Base-by-base conservation (phyloP, 2,888 invertebrate species). In the Stenodema calcarata region DNA sequence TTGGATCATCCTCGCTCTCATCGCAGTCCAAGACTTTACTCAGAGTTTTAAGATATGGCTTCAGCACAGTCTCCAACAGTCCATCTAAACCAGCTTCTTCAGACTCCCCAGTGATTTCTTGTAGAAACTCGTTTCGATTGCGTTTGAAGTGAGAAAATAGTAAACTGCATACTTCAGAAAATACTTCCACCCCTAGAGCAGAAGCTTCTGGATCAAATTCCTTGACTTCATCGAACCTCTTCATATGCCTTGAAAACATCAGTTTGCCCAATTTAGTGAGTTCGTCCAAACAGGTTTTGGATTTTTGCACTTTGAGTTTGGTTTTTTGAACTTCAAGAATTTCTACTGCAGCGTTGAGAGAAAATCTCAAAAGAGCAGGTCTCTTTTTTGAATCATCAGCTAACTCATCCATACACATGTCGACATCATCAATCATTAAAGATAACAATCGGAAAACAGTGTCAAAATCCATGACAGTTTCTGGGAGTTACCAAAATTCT, bases 121-220 rank as follows among this genome's bases (percentile, higher is more conserved):
- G 35, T 23, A 79, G 70, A 70, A 86, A 81, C 9, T 27, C 30
- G 9, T 70, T 81, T 12, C 62, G 81, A 73, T 42, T 70, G 28
- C 80, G 41, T 87, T 90, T 90, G 86, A 91, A 91, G 44, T 91
- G 89, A 1, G 88, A 86, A 11, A 88, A 75, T 27, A 89, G 81
- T n/a, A 90, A 47, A 62, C 89, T 83, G 89, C 93, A 75, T 0
- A 90, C 50, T 84, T 89, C 89, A 16, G 89, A 89, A 69, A 89
- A 95, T 89, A 94, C 92, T 89, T 95, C 94, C 23, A 94, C 88
- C 83, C 93, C 93, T 0, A 92, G 90, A 79, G 93, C 89, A 0
- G 93, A 92, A 0, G 93, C 92, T 75, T 91, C 91, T 50, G 92
- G 92, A 88, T 95, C 94, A 89, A 94, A 94, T 69, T 92, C 92